phyloP scores from a whole-genome alignment of 2,113 vertebrate species.

The Peromyscus polionotus region DNA sequence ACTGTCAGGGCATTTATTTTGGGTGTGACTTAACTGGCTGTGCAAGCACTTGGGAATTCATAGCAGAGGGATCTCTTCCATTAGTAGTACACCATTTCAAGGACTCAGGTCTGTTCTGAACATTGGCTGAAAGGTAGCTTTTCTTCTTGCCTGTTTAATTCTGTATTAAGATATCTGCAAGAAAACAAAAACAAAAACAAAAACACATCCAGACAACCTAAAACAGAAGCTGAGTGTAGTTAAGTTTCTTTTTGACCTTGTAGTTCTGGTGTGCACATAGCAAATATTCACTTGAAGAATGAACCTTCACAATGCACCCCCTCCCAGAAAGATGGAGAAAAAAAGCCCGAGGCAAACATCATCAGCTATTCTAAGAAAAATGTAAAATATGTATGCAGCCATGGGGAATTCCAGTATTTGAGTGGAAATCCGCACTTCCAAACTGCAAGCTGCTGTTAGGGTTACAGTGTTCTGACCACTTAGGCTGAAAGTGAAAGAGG shows the following conservation, averaged over 20 bases:
- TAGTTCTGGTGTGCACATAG: slow-evolving; percentile 68
- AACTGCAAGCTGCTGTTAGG: slow-evolving; percentile 67
- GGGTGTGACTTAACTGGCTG: slow-evolving; percentile 58
- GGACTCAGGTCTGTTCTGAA: slow-evolving; percentile 61
- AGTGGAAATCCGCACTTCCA: slow-evolving; percentile 70
- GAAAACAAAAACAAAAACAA: not conserved
- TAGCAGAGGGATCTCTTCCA: slow-evolving; percentile 56
- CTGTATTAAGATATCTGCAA: slow-evolving; percentile 53
- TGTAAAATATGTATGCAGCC: slow-evolving; percentile 80
- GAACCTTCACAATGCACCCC: slow-evolving; percentile 12
- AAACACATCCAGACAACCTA: not conserved
- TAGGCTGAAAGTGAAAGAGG: slow-evolving; percentile 78
- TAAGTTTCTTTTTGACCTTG: slow-evolving; percentile 61
- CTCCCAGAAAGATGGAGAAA: not conserved
- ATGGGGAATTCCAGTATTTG: slow-evolving; percentile 75
- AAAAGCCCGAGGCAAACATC: slow-evolving; percentile 72
- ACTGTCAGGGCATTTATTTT: slow-evolving; percentile 63
- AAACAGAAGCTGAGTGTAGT: slow-evolving; percentile 57
- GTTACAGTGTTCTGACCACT: slow-evolving; percentile 76
- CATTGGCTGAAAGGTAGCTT: not conserved
- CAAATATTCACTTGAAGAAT: slow-evolving; percentile 81
- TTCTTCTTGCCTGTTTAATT: slow-evolving; percentile 4
- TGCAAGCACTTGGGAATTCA: slow-evolving; percentile 67
- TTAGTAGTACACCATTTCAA: not conserved
- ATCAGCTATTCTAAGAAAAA: slow-evolving; percentile 79